Evolutionary conservation across 2,888 invertebrate genomes (phyloP).

Genomic region (Eupithecia inturbata): DNA sequence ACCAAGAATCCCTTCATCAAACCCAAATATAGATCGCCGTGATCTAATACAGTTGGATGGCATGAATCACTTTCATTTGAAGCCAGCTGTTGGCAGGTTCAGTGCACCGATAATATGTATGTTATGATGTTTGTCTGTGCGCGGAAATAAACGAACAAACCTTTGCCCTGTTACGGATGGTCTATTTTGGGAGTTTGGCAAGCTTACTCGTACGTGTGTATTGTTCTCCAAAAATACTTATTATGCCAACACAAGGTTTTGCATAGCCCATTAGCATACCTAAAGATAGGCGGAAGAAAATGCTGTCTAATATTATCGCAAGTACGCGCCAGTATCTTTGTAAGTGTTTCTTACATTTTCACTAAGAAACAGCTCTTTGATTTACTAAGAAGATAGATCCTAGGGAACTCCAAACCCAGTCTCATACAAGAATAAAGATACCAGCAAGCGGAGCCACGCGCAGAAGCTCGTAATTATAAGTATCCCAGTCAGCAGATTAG

Average conservation of each 20-base stretch:
- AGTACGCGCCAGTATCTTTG: no score
- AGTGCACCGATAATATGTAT: conserved; percentile 56
- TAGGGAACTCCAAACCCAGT: no score
- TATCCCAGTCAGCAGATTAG: not conserved
- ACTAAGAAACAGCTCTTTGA: not conserved
- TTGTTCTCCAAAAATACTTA: not conserved
- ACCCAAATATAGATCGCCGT: conserved; percentile 48
- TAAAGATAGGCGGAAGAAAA: not conserved
- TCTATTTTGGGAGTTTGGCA: conserved; percentile 14
- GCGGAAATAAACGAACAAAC: conserved; percentile 46
- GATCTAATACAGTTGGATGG: conserved; percentile 47
- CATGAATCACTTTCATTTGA: conserved; percentile 61
- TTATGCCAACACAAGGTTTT: not conserved
- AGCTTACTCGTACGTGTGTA: not conserved
- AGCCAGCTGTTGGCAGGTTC: conserved; percentile 67
- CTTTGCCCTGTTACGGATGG: conserved; percentile 12
- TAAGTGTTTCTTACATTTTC: no score
- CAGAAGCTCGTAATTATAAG: not conserved
- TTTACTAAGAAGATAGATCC: not conserved
- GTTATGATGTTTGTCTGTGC: conserved; percentile 37
- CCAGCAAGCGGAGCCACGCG: not conserved
- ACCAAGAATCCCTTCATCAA: conserved; percentile 30
- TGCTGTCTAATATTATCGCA: no score
- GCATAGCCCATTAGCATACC: not conserved
- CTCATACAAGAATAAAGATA: not conserved